Evolutionary conservation across 2,797 vertebrate genomes (phyloP), one percentile per base, ranked within the genome.

Genomic region (Gymnocypris eckloni): DNA sequence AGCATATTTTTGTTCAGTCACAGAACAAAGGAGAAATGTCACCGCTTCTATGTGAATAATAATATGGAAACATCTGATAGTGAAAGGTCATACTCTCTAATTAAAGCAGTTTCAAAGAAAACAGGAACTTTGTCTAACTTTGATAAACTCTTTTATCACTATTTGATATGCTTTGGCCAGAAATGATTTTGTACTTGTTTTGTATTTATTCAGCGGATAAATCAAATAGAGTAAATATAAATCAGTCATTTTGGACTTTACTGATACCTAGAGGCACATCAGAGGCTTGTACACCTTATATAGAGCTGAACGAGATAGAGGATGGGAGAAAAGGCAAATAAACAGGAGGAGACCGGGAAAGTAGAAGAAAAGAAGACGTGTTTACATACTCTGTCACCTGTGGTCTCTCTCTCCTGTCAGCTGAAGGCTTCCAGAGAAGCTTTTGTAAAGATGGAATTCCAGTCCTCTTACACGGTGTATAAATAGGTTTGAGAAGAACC

Each of bases 361-460:
- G 75, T n/a, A 69, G n/a, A 33, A 39, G 83, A 86, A 79, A 50
- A 87, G 41, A 79, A 41, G 43, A 39, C 37, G 9, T 89, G 93
- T 94, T 94, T 93, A 93, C 78, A 86, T 90, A 85, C 84, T 90
- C 88, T 93, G 92, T 93, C 92, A 82, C 84, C 72, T 86, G 28
- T 45, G 77, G 45, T 79, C 71, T 87, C 70, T 83, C 87, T 48
- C 0, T 84, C 69, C 43, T 75, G 64, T 79, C 89, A 81, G 37
- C 84, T 93, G 92, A 94, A 83, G 81, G 89, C 90, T 86, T 88
- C 88, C 93, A 94, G 94, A 79, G 86, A 82, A 71, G 77, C 67
- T 72, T 76, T 82, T 82, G 77, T 79, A 50, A 73, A 41, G 72
- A 61, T 28, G 70, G 28, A 79, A 88, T 88, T 82, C 83, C 78